These are phyloP conservation scores for Nipponia nippon DNA, from an alignment of 2,113 vertebrate genomes.

Conservation along the genomic window DNA sequence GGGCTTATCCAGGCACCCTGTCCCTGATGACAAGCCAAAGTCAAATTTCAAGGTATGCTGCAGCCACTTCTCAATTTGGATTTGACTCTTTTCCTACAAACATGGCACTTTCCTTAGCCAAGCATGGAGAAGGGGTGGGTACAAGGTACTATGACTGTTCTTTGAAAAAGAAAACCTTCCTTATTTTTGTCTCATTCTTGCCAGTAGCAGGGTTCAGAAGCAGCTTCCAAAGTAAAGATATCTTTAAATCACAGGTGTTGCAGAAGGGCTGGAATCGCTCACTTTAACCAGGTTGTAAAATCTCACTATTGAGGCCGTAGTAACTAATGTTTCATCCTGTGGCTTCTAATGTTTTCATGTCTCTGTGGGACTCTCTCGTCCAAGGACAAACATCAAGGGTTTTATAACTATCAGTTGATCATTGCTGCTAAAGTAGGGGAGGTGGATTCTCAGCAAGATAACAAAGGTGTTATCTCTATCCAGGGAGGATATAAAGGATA, in stretches of 20 bases:
- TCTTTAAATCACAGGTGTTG: constrained; percentile 55
- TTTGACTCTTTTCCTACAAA: background rate
- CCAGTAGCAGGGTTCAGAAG: background rate
- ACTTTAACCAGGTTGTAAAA: constrained; percentile 71
- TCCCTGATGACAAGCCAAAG: background rate
- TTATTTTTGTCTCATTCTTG: background rate
- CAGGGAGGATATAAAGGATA: constrained; percentile 78
- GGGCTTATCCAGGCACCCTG: background rate
- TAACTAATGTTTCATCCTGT: constrained; percentile 18
- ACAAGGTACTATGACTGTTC: background rate
- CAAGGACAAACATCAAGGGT: constrained; percentile 79
- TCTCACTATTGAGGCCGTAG: constrained; percentile 11
- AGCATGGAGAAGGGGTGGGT: background rate
- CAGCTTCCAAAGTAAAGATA: constrained; percentile 9
- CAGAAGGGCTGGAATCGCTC: constrained; percentile 48
- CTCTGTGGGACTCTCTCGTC: constrained; percentile 55
- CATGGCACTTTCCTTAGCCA: background rate
- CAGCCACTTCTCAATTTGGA: background rate
- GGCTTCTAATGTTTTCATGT: constrained; percentile 59
- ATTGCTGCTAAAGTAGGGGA: constrained; percentile 80
- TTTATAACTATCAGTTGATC: constrained; percentile 84
- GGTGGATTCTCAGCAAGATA: constrained; percentile 80
- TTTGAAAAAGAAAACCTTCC: background rate
- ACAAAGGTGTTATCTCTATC: constrained; percentile 78
- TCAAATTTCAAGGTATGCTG: background rate